These are phyloP conservation scores for Lasioglossum leucozonium DNA, from an alignment of 2,888 invertebrate species.

Conservation along the genomic window DNA sequence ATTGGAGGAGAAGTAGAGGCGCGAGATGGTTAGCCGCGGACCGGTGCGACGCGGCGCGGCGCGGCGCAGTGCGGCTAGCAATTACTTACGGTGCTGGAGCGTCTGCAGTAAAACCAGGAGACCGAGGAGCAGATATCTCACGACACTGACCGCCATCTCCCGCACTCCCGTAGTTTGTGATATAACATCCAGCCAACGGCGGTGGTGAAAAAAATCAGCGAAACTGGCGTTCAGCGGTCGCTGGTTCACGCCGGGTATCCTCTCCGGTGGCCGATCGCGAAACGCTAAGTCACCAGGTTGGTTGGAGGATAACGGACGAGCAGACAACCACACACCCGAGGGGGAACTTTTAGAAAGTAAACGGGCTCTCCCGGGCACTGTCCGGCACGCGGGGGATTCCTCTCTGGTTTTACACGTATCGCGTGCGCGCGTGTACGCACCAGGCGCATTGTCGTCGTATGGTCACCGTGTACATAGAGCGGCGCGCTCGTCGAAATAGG, in stretches of 20 bases:
- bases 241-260: conserved; percentile 48
- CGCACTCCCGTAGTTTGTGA: conserved; percentile 78
- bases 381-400: conserved; percentile 12
- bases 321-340: conserved; percentile 8
- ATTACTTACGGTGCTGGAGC: conserved; percentile 77
- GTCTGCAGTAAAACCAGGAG: conserved; percentile 67
- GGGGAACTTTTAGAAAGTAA: conserved; percentile 81
- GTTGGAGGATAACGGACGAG: conserved; percentile 48
- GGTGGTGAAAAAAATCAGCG: conserved; percentile 78
- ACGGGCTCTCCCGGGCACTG: conserved; percentile 24
- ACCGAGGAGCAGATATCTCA: conserved; percentile 75
- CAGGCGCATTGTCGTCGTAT: neutral
- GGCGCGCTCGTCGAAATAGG: neutral
- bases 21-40: no score
- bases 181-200: conserved; percentile 81
- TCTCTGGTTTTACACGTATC: conserved; percentile 33
- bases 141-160: conserved; percentile 83
- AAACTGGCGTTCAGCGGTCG: conserved; percentile 67
- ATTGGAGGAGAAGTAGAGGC: no score
- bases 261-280: conserved; percentile 75
- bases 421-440: conserved; percentile 15
- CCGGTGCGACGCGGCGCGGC: no score
- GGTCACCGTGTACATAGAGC: neutral
- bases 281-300: conserved; percentile 77
- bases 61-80: no score